Conservation (phyloP, 2,113 vertebrate species). For the Coracopsis vasa region DNA sequence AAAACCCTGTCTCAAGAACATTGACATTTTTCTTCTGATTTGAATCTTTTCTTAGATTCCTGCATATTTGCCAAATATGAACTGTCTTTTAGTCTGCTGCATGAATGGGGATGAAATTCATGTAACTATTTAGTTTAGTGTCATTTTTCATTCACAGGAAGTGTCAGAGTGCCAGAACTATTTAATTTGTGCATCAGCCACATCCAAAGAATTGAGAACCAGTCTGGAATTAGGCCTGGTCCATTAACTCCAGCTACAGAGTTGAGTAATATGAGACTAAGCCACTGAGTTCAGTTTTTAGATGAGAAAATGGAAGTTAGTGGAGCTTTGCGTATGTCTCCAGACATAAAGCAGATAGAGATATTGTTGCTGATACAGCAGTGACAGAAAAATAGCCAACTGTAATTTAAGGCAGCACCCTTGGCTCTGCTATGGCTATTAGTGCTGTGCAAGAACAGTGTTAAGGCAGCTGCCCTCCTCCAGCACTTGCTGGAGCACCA, state of each 20-base stretch:
- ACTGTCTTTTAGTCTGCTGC: neutral
- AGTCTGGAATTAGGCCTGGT: neutral
- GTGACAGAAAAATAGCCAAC: neutral
- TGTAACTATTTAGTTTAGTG: neutral
- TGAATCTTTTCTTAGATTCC: neutral
- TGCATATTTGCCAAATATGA: neutral
- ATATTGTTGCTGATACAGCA: neutral
- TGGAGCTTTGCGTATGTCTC: neutral
- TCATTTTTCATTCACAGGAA: constrained; percentile 44
- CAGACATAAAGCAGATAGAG: neutral
- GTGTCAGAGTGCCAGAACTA: neutral
- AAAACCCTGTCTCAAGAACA: neutral
- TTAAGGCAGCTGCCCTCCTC: neutral
- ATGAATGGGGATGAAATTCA: constrained; percentile 29
- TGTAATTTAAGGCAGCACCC: neutral
- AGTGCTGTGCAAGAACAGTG: neutral
- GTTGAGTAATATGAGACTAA: neutral
- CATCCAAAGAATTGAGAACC: neutral
- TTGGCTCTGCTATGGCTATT: too few relatives aligned
- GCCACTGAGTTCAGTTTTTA: neutral
- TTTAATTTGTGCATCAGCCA: constrained; percentile 1
- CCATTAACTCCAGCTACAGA: neutral
- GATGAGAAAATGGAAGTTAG: neutral
- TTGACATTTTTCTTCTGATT: neutral
- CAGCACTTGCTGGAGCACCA: accelerated